Conservation (phyloP, 2,797 vertebrate species). For the Anguilla pacifica region DNA sequence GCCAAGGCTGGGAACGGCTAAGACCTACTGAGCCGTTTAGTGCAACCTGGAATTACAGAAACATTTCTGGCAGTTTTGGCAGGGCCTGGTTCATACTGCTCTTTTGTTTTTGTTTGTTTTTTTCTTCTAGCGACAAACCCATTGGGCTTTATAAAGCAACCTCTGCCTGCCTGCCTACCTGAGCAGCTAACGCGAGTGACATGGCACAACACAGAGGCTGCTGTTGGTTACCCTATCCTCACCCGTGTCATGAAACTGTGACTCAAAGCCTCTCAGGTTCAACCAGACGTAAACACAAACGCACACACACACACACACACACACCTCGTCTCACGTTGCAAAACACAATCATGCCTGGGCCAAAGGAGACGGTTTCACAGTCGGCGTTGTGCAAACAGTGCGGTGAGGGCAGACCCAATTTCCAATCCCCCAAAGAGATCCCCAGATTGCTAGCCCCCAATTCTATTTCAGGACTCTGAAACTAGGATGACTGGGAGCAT, state of each 20-base stretch:
- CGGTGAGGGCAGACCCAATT: slow-evolving; percentile 61
- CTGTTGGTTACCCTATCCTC: slow-evolving; percentile 31
- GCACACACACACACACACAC: neutral
- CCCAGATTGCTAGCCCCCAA: slow-evolving; percentile 51
- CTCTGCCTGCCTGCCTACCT: neutral
- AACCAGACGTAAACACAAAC: neutral
- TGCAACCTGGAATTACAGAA: neutral
- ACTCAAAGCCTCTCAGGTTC: slow-evolving; percentile 40
- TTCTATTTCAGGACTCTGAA: slow-evolving; percentile 75
- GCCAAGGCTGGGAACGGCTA: slow-evolving; percentile 5
- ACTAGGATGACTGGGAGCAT: slow-evolving; percentile 65
- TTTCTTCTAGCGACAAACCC: neutral
- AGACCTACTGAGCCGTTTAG: slow-evolving; percentile 1
- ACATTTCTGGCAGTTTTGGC: slow-evolving; percentile 9
- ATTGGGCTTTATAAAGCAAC: neutral
- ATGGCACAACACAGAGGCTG: slow-evolving; percentile 9
- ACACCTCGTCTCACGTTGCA: neutral
- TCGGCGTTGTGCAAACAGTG: neutral
- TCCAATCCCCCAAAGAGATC: slow-evolving; percentile 61
- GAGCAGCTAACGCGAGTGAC: neutral
- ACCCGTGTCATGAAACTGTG: slow-evolving; percentile 36
- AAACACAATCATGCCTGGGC: slow-evolving; percentile 18
- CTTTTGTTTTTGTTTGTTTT: neutral
- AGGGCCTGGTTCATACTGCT: neutral
- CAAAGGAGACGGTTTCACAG: neutral